Evolutionary conservation across 2,797 vertebrate species (phyloP).

Genomic region (Sebastes melanostomus): DNA sequence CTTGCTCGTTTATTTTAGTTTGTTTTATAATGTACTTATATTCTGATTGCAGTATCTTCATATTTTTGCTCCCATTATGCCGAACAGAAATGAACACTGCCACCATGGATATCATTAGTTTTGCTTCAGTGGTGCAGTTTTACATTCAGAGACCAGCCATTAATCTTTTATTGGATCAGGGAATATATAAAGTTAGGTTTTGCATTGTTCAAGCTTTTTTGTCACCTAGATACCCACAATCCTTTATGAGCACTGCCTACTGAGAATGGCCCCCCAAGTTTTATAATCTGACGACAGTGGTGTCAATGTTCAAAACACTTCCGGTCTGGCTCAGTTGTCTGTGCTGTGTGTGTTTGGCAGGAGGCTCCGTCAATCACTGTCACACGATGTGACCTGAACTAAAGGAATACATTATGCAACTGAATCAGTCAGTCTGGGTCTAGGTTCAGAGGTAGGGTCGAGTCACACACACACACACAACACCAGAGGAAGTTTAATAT

Average conservation of each 20-base stretch:
- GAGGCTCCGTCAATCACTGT: constrained; percentile 27
- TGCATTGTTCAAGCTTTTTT: not conserved
- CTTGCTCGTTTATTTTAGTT: not conserved
- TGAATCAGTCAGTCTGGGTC: not conserved
- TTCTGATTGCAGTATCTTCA: not conserved
- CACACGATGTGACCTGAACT: constrained; percentile 3
- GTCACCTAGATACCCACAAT: not conserved
- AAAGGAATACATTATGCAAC: constrained; percentile 25
- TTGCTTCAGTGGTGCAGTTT: not conserved
- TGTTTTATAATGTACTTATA: not conserved
- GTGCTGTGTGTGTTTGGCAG: not conserved
- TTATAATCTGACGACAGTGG: not conserved
- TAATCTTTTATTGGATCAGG: constrained; percentile 21
- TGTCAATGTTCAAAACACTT: not conserved
- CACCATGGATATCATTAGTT: not conserved
- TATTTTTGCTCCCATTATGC: not conserved
- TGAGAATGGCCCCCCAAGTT: not conserved
- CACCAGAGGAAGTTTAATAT: constrained; percentile 10
- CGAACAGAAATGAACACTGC: not conserved
- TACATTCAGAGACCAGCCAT: not conserved
- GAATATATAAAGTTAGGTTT: not conserved
- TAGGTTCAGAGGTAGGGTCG: not conserved
- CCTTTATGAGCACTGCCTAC: not conserved
- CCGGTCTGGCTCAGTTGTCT: not conserved
- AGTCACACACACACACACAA: constrained; percentile 8